A percentile compares a stretch with the other conserved stretches of the same genome.
phyloP scores from a whole-genome alignment of 2,113 vertebrate species.

The Motacilla tschutschensis region DNA sequence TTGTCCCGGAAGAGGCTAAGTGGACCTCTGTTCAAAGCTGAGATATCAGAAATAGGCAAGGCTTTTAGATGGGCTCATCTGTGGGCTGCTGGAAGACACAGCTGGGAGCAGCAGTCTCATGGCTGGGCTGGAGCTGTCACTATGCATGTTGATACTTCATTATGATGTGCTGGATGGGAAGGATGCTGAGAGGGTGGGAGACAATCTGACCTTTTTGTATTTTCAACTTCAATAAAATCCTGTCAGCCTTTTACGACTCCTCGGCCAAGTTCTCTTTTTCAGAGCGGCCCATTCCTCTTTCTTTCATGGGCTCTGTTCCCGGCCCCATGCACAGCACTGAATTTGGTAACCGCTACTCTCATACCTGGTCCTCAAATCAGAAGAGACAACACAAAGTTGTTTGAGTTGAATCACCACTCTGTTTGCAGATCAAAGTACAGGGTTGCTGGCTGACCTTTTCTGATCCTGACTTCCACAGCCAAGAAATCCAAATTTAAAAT shows the following conservation, averaged over 20 bases:
- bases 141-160: background rate
- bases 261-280: background rate
- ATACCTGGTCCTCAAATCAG: background rate
- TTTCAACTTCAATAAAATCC: conserved; percentile 48
- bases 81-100: background rate
- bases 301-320: background rate
- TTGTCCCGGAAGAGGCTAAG: background rate
- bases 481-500: background rate
- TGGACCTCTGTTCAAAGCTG: background rate
- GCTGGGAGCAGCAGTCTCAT: background rate
- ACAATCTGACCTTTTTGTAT: conserved; percentile 40
- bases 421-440: background rate
- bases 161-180: background rate
- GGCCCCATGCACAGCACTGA: background rate
- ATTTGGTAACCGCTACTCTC: background rate
- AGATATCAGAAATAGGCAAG: background rate
- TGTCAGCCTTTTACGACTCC: background rate
- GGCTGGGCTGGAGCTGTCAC: conserved; percentile 14
- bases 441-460: background rate
- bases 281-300: background rate
- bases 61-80: background rate
- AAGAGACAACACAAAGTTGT: background rate
- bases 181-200: background rate
- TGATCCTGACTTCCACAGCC: background rate
- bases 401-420: background rate